Conservation (phyloP, 2,113 vertebrate genomes). For the Hystrix cristata region DNA sequence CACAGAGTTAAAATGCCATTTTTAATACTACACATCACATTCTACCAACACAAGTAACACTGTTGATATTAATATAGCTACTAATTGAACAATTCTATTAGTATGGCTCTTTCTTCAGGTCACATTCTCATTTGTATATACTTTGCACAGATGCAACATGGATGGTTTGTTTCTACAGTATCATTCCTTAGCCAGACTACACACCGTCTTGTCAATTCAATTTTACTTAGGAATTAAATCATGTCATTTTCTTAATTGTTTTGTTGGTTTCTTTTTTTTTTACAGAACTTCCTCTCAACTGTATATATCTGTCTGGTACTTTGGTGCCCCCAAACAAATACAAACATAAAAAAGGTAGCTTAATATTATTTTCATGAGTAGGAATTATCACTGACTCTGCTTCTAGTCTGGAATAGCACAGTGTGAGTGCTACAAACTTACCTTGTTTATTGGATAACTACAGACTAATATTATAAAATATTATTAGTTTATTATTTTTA, state of each 20-base stretch:
- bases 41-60: not conserved
- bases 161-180: not conserved
- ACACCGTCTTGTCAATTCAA: slow-evolving; percentile 42
- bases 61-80: not conserved
- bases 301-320: slow-evolving; percentile 7
- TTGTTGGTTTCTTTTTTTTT: not conserved
- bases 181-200: not conserved
- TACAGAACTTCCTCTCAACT: slow-evolving; percentile 27
- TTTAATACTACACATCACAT: not conserved
- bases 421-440: not conserved
- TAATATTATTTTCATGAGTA: not conserved
- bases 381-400: not conserved
- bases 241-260: slow-evolving; percentile 47
- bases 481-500: not conserved
- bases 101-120: not conserved
- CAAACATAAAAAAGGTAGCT: slow-evolving; percentile 21
- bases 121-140: not conserved
- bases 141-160: not conserved
- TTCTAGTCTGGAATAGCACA: not conserved
- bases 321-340: slow-evolving; percentile 16
- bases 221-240: slow-evolving; percentile 62
- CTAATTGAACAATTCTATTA: not conserved
- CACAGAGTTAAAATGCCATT: not conserved
- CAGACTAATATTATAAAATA: not conserved
- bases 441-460: not conserved